These are phyloP conservation scores for Gerris buenoi DNA, from an alignment of 1,140 invertebrate species.

Conservation along the genomic window DNA sequence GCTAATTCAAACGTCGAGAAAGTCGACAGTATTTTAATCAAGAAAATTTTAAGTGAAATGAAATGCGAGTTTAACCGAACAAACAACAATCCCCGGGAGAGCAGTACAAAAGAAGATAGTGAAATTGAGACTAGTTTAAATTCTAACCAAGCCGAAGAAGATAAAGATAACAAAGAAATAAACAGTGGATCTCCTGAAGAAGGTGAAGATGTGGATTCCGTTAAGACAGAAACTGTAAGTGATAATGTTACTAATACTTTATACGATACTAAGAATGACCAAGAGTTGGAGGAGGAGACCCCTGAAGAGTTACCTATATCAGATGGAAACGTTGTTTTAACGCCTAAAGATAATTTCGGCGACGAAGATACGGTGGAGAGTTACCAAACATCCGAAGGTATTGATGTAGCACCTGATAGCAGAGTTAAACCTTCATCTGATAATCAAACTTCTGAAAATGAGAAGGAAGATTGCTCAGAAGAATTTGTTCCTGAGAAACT, in stretches of 20 bases:
- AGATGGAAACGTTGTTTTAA: background rate
- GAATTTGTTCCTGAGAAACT: constrained; percentile 4
- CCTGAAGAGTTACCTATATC: background rate
- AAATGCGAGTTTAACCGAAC: constrained; percentile 25
- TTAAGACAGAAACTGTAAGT: background rate
- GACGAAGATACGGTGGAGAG: background rate
- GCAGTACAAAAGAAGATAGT: background rate
- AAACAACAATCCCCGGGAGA: background rate
- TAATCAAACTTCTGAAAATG: background rate
- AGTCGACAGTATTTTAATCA: constrained; percentile 20
- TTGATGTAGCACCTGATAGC: background rate
- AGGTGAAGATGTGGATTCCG: background rate
- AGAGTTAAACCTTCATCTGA: background rate
- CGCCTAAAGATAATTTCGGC: background rate
- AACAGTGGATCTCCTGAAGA: background rate
- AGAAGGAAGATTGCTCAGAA: background rate
- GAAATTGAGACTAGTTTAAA: background rate
- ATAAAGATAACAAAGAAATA: background rate
- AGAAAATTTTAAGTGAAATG: constrained; percentile 25
- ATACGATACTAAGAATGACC: too few relatives aligned
- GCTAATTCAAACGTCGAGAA: constrained; percentile 17
- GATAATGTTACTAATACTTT: background rate
- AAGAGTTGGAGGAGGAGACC: background rate
- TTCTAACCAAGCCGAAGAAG: background rate
- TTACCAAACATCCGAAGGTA: background rate